Evolutionary conservation across 2,113 vertebrate species (phyloP).

Genomic region (Tringa solitaria): DNA sequence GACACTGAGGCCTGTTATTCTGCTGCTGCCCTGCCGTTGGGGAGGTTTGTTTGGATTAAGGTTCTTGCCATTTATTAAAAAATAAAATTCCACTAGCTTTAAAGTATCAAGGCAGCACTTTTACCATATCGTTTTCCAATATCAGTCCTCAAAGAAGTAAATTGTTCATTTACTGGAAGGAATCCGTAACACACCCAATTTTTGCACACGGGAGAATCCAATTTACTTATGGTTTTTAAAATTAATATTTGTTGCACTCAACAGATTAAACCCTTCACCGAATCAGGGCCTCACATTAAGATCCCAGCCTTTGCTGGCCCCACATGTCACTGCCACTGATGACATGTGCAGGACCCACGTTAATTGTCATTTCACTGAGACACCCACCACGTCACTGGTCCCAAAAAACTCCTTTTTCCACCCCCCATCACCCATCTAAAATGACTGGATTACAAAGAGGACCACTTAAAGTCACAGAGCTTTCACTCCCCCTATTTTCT

Average conservation of each 20-base stretch:
- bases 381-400: neutral
- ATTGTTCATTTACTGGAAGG: neutral
- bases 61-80: neutral
- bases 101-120: neutral
- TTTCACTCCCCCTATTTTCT: neutral
- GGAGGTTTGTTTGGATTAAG: neutral
- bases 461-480: neutral
- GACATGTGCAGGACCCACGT: fast-evolving
- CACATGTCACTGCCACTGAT: neutral
- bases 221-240: neutral
- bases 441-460: neutral
- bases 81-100: neutral
- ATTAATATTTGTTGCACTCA: neutral
- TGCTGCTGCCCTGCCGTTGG: neutral
- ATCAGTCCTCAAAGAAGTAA: neutral
- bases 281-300: neutral
- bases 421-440: neutral
- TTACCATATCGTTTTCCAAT: neutral
- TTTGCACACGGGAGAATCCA: neutral
- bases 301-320: neutral
- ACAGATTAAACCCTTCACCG: neutral
- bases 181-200: neutral
- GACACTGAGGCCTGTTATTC: neutral
- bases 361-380: neutral
- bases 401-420: neutral